These are phyloP conservation scores for Pachyuromys duprasi DNA, from an alignment of 2,797 vertebrate species.

Conservation along the genomic window DNA sequence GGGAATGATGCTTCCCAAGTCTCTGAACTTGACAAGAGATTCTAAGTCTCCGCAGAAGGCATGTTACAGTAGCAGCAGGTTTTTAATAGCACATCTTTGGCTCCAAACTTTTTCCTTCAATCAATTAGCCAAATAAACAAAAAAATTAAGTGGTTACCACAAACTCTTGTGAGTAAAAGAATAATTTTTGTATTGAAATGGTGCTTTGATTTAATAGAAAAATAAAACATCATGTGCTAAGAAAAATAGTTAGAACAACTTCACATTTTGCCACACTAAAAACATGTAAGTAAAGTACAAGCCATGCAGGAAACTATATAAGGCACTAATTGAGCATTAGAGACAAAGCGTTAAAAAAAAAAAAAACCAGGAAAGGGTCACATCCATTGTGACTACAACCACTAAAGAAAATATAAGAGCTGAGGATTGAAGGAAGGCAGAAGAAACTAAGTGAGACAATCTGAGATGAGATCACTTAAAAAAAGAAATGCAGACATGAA, in stretches of 20 bases:
- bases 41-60: slow-evolving; percentile 31
- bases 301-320: background rate
- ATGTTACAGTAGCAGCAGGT: background rate
- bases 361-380: background rate
- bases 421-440: background rate
- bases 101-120: slow-evolving; percentile 12
- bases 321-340: background rate
- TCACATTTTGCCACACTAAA: slow-evolving; percentile 45
- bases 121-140: background rate
- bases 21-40: background rate
- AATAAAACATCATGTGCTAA: background rate
- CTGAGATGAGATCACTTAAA: background rate
- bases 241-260: slow-evolving; percentile 5
- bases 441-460: background rate
- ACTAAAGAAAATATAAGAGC: background rate
- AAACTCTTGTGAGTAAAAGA: background rate
- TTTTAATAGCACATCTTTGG: slow-evolving; percentile 15
- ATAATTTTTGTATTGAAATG: background rate
- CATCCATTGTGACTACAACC: background rate
- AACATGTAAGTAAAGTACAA: background rate
- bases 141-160: background rate
- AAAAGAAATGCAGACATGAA: background rate
- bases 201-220: slow-evolving; percentile 1
- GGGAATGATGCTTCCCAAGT: background rate
- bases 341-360: background rate